Base-by-base conservation (phyloP, 2,888 invertebrate species). In the Trissoscelio sp. region DNA sequence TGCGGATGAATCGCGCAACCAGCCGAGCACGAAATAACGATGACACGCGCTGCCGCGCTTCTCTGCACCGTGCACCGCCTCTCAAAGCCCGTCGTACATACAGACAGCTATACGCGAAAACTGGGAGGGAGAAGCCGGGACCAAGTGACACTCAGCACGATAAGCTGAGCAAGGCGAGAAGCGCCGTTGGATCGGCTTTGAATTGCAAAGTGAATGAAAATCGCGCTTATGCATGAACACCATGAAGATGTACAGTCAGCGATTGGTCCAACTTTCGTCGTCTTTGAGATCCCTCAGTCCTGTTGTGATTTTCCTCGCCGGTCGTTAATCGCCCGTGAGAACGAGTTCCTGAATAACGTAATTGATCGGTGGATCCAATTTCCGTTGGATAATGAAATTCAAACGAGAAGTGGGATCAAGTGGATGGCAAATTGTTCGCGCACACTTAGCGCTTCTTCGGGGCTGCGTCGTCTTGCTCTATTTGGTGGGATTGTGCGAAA, bases 121-220 rank as follows among this genome's bases (percentile, higher is more conserved):
- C 18, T 14, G 39, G 51, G 20, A 46, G 24, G 39, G 51, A 20
- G 60, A 11, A 20, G 9, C 44, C 51, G 24, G 75, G 20, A 44
- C 55, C 24, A 77, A 83, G 81, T 79, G 82, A 82, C 81, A 79
- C 77, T 73, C 72, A 72, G 37, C 22, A 51, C 39, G 46, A 80
- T 79, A 57, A 74, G 46, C 60, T 6, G 12, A 57, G 20, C n/a
- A 37, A 37, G 20, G 24, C 39, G 46, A 37, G 37, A 24, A 20
- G 39, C 64, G 42, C 44, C 62, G 64, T 73, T 46, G 22, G 53
- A 77, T 77, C 44, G 28, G 62, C 70, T 81, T 88, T 88, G 87
- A 87, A 86, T 88, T 87, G 87, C 86, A 87, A 88, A 87, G 85
- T 85, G 86, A 85, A 86, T 83, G 88, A 87, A 88, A 88, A 86